Evolutionary conservation across 2,888 invertebrate genomes (phyloP).

Genomic region (Drosophila recens): DNA sequence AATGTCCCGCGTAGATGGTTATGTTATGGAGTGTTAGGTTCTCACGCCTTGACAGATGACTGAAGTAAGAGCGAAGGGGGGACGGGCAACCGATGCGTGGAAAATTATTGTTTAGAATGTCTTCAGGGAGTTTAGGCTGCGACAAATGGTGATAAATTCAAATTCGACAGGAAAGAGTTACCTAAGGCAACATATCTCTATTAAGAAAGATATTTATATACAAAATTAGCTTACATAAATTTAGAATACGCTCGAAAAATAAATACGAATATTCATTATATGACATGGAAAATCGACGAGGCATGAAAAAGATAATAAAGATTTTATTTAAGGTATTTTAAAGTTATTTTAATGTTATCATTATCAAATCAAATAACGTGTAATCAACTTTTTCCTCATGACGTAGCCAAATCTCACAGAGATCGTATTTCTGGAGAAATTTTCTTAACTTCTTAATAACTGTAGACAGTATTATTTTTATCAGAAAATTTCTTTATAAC

Average conservation of each 20-base stretch:
- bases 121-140: conserved; percentile 31
- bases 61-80: conserved; percentile 32
- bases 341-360: background rate
- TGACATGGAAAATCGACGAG: too few species aligned
- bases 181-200: conserved; percentile 5
- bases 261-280: background rate
- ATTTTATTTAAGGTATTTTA: too few species aligned
- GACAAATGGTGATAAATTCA: conserved; percentile 69
- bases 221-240: background rate
- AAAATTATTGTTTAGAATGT: conserved; percentile 53
- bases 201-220: conserved; percentile 4
- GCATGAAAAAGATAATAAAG: too few species aligned
- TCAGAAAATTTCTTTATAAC: too few species aligned
- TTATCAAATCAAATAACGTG: background rate
- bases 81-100: conserved; percentile 37
- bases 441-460: too few species aligned
- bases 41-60: conserved; percentile 64
- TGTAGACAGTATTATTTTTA: too few species aligned
- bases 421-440: too few species aligned
- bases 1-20: conserved; percentile 24
- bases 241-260: background rate
- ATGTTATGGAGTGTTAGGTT: conserved; percentile 43
- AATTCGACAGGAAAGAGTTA: conserved; percentile 11
- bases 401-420: too few species aligned
- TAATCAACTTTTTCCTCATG: too few species aligned